Conservation (phyloP, 2,797 vertebrate genomes). For the Notolepis coatsorum region DNA sequence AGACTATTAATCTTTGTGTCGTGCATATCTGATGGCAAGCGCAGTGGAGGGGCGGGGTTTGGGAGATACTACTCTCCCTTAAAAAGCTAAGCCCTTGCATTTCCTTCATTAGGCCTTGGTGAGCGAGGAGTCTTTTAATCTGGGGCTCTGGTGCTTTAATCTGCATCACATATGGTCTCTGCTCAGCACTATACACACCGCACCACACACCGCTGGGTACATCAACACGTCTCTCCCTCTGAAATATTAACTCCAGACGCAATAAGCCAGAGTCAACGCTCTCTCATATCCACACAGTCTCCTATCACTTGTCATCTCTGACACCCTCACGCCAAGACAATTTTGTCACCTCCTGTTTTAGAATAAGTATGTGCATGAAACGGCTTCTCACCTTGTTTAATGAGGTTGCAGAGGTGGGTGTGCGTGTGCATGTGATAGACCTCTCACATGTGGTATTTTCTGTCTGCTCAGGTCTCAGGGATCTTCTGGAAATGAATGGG, state of each 20-base stretch:
- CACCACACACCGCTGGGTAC: conserved; percentile 24
- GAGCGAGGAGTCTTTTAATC: conserved; percentile 69
- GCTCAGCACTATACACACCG: conserved; percentile 29
- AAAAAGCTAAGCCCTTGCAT: conserved; percentile 46
- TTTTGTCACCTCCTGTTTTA: conserved; percentile 13
- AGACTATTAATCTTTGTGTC: conserved; percentile 44
- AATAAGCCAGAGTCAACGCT: conserved; percentile 31
- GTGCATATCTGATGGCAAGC: conserved; percentile 44
- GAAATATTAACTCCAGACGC: conserved; percentile 34
- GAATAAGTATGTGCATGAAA: neutral
- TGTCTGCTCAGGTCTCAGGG: too few relatives aligned
- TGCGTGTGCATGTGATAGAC: neutral
- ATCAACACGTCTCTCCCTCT: conserved; percentile 47
- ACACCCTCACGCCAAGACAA: conserved; percentile 7
- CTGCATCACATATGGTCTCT: conserved; percentile 73
- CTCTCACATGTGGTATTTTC: too few relatives aligned
- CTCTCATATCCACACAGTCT: conserved; percentile 15
- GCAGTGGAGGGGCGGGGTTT: conserved; percentile 11
- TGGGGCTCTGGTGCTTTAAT: conserved; percentile 70
- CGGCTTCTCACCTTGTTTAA: conserved; percentile 6
- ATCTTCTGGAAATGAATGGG: too few relatives aligned
- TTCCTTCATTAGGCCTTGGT: conserved; percentile 55
- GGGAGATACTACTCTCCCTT: conserved; percentile 36
- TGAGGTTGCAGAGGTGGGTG: neutral
- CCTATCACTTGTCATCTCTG: conserved; percentile 13